A percentile compares a stretch with the other conserved stretches of the same genome.
Evolutionary conservation across 2,888 invertebrate genomes (phyloP).

Genomic region (Unio delphinus): DNA sequence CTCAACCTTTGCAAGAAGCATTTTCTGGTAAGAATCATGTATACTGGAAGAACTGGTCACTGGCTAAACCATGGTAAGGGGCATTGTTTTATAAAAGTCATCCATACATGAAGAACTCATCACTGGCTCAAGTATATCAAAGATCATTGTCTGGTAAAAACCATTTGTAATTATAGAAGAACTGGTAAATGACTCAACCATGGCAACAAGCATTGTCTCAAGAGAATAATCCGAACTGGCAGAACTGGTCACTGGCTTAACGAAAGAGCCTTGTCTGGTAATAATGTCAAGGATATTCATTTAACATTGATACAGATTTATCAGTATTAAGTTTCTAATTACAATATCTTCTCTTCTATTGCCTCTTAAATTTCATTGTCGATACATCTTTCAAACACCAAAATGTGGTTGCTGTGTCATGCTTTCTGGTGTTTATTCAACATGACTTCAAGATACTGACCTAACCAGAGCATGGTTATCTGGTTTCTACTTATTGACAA

Average conservation of each 20-base stretch:
- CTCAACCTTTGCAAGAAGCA: too few relatives aligned
- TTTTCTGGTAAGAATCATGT: too few relatives aligned
- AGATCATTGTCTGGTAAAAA: slow-evolving; percentile 92
- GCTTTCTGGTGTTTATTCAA: too few relatives aligned
- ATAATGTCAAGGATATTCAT: slow-evolving; percentile 77
- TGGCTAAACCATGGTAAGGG: slow-evolving; percentile 87
- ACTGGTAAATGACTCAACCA: slow-evolving; percentile 99
- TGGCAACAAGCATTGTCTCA: slow-evolving; percentile 85
- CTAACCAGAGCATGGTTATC: too few relatives aligned
- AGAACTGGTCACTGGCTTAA: slow-evolving; percentile 98
- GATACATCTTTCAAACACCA: too few relatives aligned
- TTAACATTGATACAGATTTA: slow-evolving; percentile 83
- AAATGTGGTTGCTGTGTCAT: too few relatives aligned
- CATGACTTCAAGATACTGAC: too few relatives aligned
- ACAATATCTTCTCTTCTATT: too few relatives aligned
- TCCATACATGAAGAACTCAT: slow-evolving; percentile 94
- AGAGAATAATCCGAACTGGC: slow-evolving; percentile 92
- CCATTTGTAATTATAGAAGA: slow-evolving; percentile 90
- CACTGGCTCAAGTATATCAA: slow-evolving; percentile 99
- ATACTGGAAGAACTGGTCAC: too few relatives aligned
- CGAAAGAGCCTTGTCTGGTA: slow-evolving; percentile 93
- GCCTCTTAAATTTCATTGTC: too few relatives aligned
- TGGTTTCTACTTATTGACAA: too few relatives aligned
- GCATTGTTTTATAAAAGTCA: slow-evolving; percentile 87
- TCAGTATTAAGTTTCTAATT: too few relatives aligned